These are phyloP conservation scores for Eurytoma adleriae DNA, from an alignment of 2,888 invertebrate species.

Conservation along the genomic window DNA sequence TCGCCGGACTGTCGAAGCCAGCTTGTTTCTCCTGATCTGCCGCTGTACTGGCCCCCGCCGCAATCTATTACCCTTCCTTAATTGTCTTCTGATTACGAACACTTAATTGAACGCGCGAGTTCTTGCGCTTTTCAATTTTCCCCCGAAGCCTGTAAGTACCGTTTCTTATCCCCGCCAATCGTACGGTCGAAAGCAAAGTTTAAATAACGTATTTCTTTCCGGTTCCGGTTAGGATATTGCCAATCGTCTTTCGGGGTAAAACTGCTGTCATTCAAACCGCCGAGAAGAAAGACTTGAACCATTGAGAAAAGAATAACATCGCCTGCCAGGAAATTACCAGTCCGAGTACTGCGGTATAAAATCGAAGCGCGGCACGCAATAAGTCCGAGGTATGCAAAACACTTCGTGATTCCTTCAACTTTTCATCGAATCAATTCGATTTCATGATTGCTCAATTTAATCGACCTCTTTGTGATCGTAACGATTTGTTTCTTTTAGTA, in stretches of 20 bases:
- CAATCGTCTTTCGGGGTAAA: slow-evolving; percentile 45
- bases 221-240: slow-evolving; percentile 32
- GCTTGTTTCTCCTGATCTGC: slow-evolving; percentile 44
- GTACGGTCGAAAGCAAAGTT: too few species aligned
- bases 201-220: not conserved
- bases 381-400: slow-evolving; percentile 34
- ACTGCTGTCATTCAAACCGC: slow-evolving; percentile 45
- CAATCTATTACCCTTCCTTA: slow-evolving; percentile 52
- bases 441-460: slow-evolving; percentile 41
- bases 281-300: slow-evolving; percentile 33
- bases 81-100: slow-evolving; percentile 52
- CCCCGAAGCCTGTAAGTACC: not conserved
- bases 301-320: slow-evolving; percentile 58
- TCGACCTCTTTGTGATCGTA: not conserved
- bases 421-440: slow-evolving; percentile 37
- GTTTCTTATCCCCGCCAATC: too few species aligned
- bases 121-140: slow-evolving; percentile 6
- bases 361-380: slow-evolving; percentile 52
- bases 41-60: not conserved
- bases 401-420: slow-evolving; percentile 19
- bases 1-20: slow-evolving; percentile 66
- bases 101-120: slow-evolving; percentile 44
- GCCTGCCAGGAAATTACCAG: slow-evolving; percentile 66
- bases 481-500: too few species aligned
- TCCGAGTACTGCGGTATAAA: slow-evolving; percentile 51